A percentile compares a stretch with the other conserved stretches of the same genome.
These are phyloP conservation scores for Diadegma fenestrale DNA, from an alignment of 2,888 invertebrate genomes.

Conservation along the genomic window DNA sequence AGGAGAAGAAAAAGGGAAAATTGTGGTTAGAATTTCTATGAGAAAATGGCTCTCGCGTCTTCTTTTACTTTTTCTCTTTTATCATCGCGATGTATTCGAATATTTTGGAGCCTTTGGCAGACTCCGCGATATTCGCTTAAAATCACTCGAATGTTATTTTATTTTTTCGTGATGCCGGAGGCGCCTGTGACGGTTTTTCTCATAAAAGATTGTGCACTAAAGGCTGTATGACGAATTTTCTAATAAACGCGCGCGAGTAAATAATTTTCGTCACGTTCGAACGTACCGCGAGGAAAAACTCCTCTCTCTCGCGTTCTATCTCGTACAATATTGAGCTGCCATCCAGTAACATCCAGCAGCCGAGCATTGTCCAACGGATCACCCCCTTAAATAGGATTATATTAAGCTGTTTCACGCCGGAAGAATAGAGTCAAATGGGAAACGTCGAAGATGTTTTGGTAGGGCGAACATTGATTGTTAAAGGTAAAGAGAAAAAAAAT, in stretches of 20 bases:
- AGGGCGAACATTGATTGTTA: conserved; percentile 69
- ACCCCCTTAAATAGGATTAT: conserved; percentile 84
- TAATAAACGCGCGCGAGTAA: conserved; percentile 84
- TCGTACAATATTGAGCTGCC: conserved; percentile 12
- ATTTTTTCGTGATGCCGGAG: conserved; percentile 46
- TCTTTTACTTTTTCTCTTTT: not conserved
- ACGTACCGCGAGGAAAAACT: conserved; percentile 73
- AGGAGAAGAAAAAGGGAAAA: conserved; percentile 57
- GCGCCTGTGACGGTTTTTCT: conserved; percentile 23
- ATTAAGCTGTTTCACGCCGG: conserved; percentile 83
- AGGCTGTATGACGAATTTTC: conserved; percentile 71
- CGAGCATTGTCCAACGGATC: conserved; percentile 66
- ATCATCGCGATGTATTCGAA: conserved; percentile 1
- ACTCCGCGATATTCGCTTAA: conserved; percentile 31
- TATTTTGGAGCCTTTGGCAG: conserved; percentile 25
- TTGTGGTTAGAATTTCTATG: conserved; percentile 59
- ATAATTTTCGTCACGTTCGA: conserved; percentile 84
- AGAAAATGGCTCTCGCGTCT: conserved; percentile 53
- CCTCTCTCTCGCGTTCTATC: too few relatives aligned
- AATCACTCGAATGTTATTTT: conserved; percentile 55
- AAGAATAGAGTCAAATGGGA: conserved; percentile 84
- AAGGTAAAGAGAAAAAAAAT: conserved; percentile 56
- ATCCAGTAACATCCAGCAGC: conserved; percentile 38
- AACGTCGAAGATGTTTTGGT: conserved; percentile 84
- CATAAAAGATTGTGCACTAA: conserved; percentile 42